Conservation (phyloP, 1,140 invertebrate species). For the Aphidius ervi region DNA sequence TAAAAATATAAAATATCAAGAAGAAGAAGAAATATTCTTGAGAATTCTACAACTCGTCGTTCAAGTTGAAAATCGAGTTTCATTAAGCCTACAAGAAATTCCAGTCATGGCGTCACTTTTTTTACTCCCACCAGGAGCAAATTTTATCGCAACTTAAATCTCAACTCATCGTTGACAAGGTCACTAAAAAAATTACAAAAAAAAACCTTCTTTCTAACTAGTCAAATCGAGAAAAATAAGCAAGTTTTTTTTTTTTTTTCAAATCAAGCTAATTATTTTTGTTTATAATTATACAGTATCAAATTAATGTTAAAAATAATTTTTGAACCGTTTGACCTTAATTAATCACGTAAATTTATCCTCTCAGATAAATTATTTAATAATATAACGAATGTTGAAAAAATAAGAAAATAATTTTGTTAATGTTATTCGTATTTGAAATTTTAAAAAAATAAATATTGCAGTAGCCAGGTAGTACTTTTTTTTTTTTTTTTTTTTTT, state of each 20-base stretch:
- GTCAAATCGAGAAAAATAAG: too few species aligned
- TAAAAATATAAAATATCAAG: too few species aligned
- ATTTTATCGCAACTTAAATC: constrained; percentile 16
- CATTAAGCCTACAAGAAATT: constrained; percentile 15
- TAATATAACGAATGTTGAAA: too few species aligned
- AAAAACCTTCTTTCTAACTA: background rate
- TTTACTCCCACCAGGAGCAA: constrained; percentile 1
- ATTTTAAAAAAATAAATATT: too few species aligned
- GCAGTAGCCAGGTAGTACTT: too few species aligned
- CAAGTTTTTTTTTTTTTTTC: background rate
- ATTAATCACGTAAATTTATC: too few species aligned
- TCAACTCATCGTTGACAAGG: constrained; percentile 12
- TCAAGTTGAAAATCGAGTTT: constrained; percentile 17
- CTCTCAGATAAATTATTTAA: too few species aligned
- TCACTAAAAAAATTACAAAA: background rate
- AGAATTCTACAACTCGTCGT: background rate
- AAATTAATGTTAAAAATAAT: background rate
- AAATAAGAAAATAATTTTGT: too few species aligned
- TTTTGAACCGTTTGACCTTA: too few species aligned
- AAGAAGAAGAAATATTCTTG: background rate
- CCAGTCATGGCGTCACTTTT: constrained; percentile 5
- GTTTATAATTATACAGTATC: background rate
- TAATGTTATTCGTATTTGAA: too few species aligned
- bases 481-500: too few species aligned
- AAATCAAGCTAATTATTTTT: background rate